Base-by-base conservation (phyloP, 1,140 invertebrate species). In the Planococcus citri region DNA sequence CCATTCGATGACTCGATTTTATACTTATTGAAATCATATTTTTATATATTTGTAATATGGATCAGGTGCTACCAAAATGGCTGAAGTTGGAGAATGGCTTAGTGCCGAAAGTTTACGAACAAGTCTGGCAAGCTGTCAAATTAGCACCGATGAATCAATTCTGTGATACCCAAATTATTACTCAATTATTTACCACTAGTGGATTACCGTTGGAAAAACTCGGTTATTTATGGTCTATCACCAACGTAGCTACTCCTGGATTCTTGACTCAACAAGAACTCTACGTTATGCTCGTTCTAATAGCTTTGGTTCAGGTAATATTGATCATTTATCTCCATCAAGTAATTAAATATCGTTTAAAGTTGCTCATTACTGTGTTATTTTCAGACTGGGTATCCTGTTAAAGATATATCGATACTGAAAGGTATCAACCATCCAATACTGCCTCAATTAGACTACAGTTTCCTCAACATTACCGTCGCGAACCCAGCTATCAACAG, bases 161-260 rank as follows among this genome's bases (percentile, higher is more conserved):
- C 3, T 84, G 85, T 29, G 82, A 85, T 69, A 87, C 85, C 10
- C 80, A 82, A 38, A 80, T 82, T 72, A 77, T 87, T 1, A 86
- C 85, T 73, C 81, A 82, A 12, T 75, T 87, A 8, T 76, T 88
- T n/a, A 75, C 86, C 37, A 80, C 83, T 14, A 86, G 84, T 76
- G 82, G 83, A 51, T 74, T 88, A 27, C 76, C 83, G 0, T 82
- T 82, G 1, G 82, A 85, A 72, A 76, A 81, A 21, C 77, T 87
- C 1, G 85, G 85, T 17, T 81, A 83, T 69, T 83, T 88, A 61
- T 88, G 86, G 86, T 81, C 80, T 37, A 74, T 87, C 72, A 82
- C 82, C 1, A 87, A 87, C 76, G 79, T 81, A 71, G 82, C 80
- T 27, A 81, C 82, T 27, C 81, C 84, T 20, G 85, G 85, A 6